Evolutionary conservation across 1,140 invertebrate genomes (phyloP).

Genomic region (Wiebesia pumilae): DNA sequence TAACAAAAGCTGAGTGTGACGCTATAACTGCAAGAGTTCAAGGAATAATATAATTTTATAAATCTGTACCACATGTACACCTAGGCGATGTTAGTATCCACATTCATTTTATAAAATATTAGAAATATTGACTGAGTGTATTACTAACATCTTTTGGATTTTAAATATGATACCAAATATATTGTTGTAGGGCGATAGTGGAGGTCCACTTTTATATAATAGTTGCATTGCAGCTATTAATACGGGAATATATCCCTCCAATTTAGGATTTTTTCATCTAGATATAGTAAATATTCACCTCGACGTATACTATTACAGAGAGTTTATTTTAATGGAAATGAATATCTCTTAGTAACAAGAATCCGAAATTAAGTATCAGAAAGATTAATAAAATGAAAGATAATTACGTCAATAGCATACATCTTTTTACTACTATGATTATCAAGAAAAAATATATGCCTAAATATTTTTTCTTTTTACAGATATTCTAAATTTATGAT

Average conservation of each 20-base stretch:
- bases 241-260: neutral
- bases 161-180: neutral
- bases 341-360: neutral
- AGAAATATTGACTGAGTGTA: too few species aligned
- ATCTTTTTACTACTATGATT: too few species aligned
- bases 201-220: neutral
- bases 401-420: too few species aligned
- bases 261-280: neutral
- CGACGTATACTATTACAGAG: neutral
- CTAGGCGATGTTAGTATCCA: neutral
- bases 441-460: too few species aligned
- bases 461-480: too few species aligned
- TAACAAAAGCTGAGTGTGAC: neutral
- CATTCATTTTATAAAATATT: too few species aligned
- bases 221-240: neutral
- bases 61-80: neutral
- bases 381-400: too few species aligned
- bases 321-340: neutral
- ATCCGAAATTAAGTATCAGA: too few species aligned
- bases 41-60: neutral
- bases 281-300: neutral
- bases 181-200: neutral
- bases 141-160: too few species aligned
- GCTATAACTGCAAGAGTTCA: neutral
- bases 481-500: too few species aligned